Evolutionary conservation across 2,888 invertebrate species (phyloP), one percentile per base, ranked within the genome.

Genomic region (Pseudoips prasinana): DNA sequence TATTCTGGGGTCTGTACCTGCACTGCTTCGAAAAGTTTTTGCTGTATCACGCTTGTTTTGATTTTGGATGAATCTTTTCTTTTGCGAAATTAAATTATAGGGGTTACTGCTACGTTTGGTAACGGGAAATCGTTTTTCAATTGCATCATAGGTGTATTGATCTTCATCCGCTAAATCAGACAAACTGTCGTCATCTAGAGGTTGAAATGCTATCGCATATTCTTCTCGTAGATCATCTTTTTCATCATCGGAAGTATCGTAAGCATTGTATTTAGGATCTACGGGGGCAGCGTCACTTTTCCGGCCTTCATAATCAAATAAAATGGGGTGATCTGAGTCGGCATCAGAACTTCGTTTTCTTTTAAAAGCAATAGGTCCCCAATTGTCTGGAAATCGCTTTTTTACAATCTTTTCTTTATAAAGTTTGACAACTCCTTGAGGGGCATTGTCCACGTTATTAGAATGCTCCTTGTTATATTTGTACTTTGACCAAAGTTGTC

Each of bases 1-100:
- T 7, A 94, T 91, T 68, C 91, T 92, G 1, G 94, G 94, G 63
- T 94, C 93, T 1, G 93, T 94, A 28, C 91, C 91, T 0, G 86
- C 65, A 31, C 83, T 84, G 56, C 78, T 82, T 50, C 82, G 67
- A 31, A 83, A 86, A 1, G 70, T 45, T 52, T 77, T 83, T 8
- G 71, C 47, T 24, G 68, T 65, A 24, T 79, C 73, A 20, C 71
- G 73, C 51, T 80, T 80, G 20, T 73, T 73, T 51, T 79, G 75
- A 38, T 71, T 73, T 43, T 64, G 58, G 1, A 54, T 64, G 49
- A 72, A 82, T 22, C 79, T 61, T 57, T 81, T 87, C 46, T 76
- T 78, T 46, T 68, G 80, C 17, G 55, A 52, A 26, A 65, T 72
- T 11, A 68, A 62, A 31, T 64, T 70, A 39, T 57, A 81, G 8